phyloP scores from a whole-genome alignment of 2,797 vertebrate genomes.

The Chiroxiphia lanceolata region DNA sequence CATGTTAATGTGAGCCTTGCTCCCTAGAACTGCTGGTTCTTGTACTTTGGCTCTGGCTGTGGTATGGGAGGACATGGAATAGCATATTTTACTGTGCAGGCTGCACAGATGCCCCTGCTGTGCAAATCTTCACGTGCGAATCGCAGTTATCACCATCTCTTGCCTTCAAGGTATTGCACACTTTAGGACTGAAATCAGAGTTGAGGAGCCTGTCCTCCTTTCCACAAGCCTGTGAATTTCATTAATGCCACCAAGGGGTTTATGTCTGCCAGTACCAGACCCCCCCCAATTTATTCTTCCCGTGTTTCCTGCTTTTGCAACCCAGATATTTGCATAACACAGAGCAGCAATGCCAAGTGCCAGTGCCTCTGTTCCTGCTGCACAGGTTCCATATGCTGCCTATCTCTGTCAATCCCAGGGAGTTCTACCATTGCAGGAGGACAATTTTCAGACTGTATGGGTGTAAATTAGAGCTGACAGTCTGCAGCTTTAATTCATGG shows the following conservation, averaged over 20 bases:
- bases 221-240: neutral
- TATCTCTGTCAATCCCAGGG: neutral
- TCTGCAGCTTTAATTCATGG: slow-evolving; percentile 11
- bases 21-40: neutral
- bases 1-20: neutral
- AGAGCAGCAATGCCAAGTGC: neutral
- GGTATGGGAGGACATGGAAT: neutral
- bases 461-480: slow-evolving; percentile 54
- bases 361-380: neutral
- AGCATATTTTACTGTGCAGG: neutral
- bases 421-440: slow-evolving; percentile 15
- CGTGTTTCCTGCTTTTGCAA: slow-evolving; percentile 4
- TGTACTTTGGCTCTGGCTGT: neutral
- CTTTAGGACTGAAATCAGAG: neutral
- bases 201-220: neutral
- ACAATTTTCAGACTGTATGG: slow-evolving; percentile 19
- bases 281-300: neutral
- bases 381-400: slow-evolving; percentile 19
- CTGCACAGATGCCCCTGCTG: neutral
- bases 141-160: neutral
- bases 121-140: neutral
- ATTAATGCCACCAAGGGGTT: neutral
- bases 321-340: slow-evolving; percentile 20
- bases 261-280: neutral
- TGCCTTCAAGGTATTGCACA: neutral